Conservation (phyloP, 2,113 vertebrate genomes). For the Cinclus mexicanus region DNA sequence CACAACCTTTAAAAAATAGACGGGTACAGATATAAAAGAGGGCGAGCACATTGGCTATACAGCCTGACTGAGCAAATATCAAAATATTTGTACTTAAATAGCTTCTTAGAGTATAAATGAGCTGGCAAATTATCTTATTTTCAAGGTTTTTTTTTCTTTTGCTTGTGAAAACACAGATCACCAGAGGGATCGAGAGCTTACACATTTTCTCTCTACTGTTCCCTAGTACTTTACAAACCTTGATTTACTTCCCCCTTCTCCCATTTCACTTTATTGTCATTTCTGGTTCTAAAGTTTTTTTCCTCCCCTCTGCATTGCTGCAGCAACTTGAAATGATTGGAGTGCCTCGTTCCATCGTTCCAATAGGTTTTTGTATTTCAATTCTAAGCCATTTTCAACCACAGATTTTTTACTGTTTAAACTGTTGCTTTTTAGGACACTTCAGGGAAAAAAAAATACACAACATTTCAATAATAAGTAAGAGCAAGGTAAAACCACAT, state of each 20-base stretch:
- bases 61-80: not conserved
- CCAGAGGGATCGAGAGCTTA: not conserved
- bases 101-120: not conserved
- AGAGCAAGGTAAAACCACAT: not conserved
- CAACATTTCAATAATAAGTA: not conserved
- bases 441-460: not conserved
- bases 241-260: not conserved
- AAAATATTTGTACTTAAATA: not conserved
- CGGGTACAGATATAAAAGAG: not conserved
- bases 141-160: not conserved
- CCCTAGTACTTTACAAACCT: not conserved
- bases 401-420: not conserved
- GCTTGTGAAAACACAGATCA: not conserved
- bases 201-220: not conserved
- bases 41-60: not conserved
- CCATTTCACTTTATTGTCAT: not conserved
- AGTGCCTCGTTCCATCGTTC: slow-evolving; percentile 6
- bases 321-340: not conserved
- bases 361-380: not conserved
- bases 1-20: not conserved
- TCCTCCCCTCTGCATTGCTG: not conserved
- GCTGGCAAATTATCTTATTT: not conserved
- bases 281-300: not conserved
- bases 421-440: not conserved
- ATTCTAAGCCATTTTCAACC: not conserved